phyloP scores from a whole-genome alignment of 2,113 vertebrate species.

The Protobothrops mucrosquamatus region DNA sequence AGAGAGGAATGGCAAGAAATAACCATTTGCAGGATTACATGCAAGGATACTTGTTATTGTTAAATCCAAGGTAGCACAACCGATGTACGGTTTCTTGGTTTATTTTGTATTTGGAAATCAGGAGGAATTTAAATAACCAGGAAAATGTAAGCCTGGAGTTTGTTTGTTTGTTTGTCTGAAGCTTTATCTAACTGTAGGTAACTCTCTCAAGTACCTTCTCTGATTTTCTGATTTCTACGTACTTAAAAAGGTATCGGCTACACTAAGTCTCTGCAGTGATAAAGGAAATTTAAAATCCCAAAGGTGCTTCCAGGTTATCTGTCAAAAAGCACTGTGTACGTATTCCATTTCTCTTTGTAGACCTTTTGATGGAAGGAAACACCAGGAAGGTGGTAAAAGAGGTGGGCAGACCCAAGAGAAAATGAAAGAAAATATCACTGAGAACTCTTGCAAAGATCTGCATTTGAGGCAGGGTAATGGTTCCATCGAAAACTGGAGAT shows the following conservation, averaged over 20 bases:
- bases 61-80: constrained; percentile 7
- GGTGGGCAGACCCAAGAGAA: neutral
- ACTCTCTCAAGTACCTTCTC: constrained; percentile 55
- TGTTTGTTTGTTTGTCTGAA: constrained; percentile 33
- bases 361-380: neutral
- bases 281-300: neutral
- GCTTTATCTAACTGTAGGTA: constrained; percentile 50
- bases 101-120: constrained; percentile 11
- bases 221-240: constrained; percentile 59
- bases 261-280: neutral
- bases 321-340: neutral
- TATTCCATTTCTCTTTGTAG: neutral
- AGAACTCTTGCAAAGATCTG: neutral
- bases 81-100: neutral
- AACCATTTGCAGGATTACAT: constrained; percentile 1
- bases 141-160: constrained; percentile 24
- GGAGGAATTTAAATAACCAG: neutral
- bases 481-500: neutral
- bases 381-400: neutral
- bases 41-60: neutral
- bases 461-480: neutral
- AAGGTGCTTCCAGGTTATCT: neutral
- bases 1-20: neutral
- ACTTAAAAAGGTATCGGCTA: constrained; percentile 36
- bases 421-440: neutral